Percentiles rank a stretch among this genome's conserved stretches.
Evolutionary conservation across 2,113 vertebrate species (phyloP).

Genomic region (Leptodactylus fuscus): DNA sequence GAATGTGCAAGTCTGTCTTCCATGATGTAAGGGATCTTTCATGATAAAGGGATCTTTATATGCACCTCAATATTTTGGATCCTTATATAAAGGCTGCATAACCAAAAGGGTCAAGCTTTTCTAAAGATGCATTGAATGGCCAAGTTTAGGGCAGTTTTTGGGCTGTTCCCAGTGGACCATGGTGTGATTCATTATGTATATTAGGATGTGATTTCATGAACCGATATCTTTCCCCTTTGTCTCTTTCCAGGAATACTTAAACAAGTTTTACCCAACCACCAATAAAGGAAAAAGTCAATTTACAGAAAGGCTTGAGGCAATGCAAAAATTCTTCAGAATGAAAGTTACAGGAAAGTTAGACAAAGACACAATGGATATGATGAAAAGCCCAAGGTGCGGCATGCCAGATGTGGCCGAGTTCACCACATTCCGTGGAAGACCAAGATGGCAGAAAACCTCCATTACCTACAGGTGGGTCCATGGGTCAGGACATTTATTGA

Average conservation of each 20-base stretch:
- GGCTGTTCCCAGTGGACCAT: too few relatives aligned
- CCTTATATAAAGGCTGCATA: too few relatives aligned
- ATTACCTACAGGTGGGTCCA: conserved; percentile 72
- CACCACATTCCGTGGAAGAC: conserved; percentile 64
- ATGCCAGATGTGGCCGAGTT: conserved; percentile 70
- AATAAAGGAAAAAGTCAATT: conserved; percentile 58
- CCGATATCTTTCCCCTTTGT: background rate
- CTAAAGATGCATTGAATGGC: too few relatives aligned
- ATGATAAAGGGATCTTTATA: too few relatives aligned
- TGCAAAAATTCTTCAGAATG: conserved; percentile 71
- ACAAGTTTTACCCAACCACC: conserved; percentile 67
- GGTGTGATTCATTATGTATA: too few relatives aligned
- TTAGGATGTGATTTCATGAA: too few relatives aligned
- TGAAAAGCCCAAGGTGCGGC: conserved; percentile 66
- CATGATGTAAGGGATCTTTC: too few relatives aligned
- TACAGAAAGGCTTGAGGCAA: conserved; percentile 66
- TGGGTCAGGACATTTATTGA: background rate
- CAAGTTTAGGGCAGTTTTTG: too few relatives aligned
- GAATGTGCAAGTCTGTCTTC: too few relatives aligned
- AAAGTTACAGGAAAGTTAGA: conserved; percentile 63
- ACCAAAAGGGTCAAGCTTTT: too few relatives aligned
- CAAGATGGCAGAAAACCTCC: conserved; percentile 70
- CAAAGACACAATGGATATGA: conserved; percentile 63
- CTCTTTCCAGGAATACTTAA: conserved; percentile 71
- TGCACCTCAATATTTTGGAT: too few relatives aligned